A percentile compares a stretch with the other conserved stretches of the same genome.
phyloP scores from a whole-genome alignment of 2,888 invertebrate genomes.

The Ditula angustiorana region DNA sequence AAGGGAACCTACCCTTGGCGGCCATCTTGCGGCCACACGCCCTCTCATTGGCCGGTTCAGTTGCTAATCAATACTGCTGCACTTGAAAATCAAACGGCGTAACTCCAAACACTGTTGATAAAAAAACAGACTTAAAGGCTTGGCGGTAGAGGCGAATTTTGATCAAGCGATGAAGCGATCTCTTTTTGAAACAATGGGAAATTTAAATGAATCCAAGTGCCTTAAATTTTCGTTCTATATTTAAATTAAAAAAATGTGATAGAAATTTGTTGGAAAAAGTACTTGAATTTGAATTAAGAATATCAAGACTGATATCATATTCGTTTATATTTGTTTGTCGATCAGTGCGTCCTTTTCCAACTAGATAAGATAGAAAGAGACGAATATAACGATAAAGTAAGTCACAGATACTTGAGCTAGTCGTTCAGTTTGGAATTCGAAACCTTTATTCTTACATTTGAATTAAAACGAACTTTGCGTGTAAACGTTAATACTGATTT shows the following conservation, averaged over 20 bases:
- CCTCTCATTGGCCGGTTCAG: constrained; percentile 69
- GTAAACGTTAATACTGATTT: not conserved
- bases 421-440: not conserved
- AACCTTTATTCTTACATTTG: not conserved
- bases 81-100: constrained; percentile 46
- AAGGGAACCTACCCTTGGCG: constrained; percentile 70
- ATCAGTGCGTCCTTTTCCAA: not conserved
- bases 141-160: constrained; percentile 33
- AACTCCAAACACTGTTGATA: constrained; percentile 12
- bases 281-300: constrained; percentile 12
- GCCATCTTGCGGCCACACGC: constrained; percentile 69
- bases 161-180: constrained; percentile 32
- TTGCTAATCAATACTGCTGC: constrained; percentile 74
- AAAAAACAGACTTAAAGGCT: constrained; percentile 12
- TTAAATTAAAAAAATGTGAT: constrained; percentile 28
- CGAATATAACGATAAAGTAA: not conserved
- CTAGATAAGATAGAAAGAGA: not conserved
- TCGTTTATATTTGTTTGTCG: not conserved
- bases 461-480: not conserved
- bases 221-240: constrained; percentile 21
- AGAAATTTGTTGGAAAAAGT: not conserved
- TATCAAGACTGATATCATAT: not conserved
- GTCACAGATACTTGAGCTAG: not conserved
- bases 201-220: constrained; percentile 22
- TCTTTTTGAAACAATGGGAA: constrained; percentile 35